Base-by-base conservation (phyloP, 2,888 invertebrate genomes). In the Meteorus cinctellus region DNA sequence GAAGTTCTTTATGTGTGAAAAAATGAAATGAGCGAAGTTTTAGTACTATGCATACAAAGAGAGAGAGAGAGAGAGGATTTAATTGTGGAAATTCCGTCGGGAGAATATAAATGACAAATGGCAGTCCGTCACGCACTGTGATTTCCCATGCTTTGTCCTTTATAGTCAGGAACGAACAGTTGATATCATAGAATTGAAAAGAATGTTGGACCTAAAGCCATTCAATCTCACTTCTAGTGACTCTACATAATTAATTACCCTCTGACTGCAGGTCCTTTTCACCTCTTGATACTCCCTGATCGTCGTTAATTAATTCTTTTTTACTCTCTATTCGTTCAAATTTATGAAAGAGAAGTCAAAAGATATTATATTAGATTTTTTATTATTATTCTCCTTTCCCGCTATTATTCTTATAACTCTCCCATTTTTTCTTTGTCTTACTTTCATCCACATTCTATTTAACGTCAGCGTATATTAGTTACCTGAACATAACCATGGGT, bases 241-340 rank as follows among this genome's bases (percentile, higher is more conserved):
- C 79, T 79, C 73, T 68, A 60, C 74, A 78, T 82, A 84, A 86
- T 86, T 85, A 86, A 86, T 86, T 86, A 83, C 80, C 74, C 72
- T 74, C 75, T 59, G 55, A 55, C 24, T 55, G 55, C 55, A 55
- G 55, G 55, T 55, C 55, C 19, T 34, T 77, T 75, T 72, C 72
- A 69, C 67, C 66, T 66, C 74, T 68, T 70, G 65, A 36, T 78
- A 60, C 66, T 75, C 77, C 55, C 51, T 74, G 66, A 74, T 74
- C 74, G 71, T 76, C 75, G 78, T 81, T 81, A 80, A 81, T 81
- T 81, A 79, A 79, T 79, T 77, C 74, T 71, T 76, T 70, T 55
- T 68, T 74, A 66, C 45, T 72, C 65, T n/a, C 16, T 59, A 19
- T 63, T 74, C 68, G 34, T 59, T 77, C 29, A 31, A 69, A 55